These are phyloP conservation scores for Vesta saturnalis DNA, from an alignment of 2,888 invertebrate genomes.

Conservation along the genomic window DNA sequence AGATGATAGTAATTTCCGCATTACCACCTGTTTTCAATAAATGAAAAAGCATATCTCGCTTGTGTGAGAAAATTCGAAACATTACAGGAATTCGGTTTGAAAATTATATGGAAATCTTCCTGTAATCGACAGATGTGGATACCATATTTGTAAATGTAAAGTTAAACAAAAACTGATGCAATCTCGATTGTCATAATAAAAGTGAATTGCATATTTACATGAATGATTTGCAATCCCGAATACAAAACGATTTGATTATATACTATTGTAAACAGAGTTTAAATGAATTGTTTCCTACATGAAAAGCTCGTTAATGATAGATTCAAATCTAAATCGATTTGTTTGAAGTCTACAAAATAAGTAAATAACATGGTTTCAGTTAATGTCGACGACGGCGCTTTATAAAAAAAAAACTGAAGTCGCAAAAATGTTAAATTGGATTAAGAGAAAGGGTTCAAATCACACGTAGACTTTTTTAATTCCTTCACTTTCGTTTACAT, in stretches of 20 bases:
- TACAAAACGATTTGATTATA: slow-evolving; percentile 9
- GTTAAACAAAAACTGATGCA: no score
- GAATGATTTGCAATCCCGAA: slow-evolving; percentile 7
- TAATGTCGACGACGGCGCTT: not conserved
- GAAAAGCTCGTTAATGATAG: slow-evolving; percentile 15
- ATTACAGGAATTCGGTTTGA: no score
- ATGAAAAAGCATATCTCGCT: no score
- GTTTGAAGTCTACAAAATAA: slow-evolving; percentile 9
- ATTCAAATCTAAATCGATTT: slow-evolving; percentile 13
- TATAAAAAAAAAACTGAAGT: slow-evolving; percentile 11
- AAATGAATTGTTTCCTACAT: slow-evolving; percentile 13
- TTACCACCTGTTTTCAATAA: no score
- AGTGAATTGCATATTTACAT: slow-evolving; percentile 6
- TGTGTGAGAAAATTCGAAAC: no score
- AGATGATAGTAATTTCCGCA: no score
- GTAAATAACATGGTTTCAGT: slow-evolving; percentile 12
- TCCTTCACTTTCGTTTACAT: not conserved
- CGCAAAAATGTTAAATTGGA: slow-evolving; percentile 14
- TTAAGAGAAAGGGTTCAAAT: slow-evolving; percentile 7
- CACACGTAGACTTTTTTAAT: not conserved
- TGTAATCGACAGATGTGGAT: no score
- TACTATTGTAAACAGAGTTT: not conserved
- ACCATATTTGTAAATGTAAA: no score
- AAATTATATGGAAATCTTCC: no score
- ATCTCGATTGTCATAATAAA: not conserved